phyloP scores from a whole-genome alignment of 1,140 invertebrate species.

The Conus betulinus region DNA sequence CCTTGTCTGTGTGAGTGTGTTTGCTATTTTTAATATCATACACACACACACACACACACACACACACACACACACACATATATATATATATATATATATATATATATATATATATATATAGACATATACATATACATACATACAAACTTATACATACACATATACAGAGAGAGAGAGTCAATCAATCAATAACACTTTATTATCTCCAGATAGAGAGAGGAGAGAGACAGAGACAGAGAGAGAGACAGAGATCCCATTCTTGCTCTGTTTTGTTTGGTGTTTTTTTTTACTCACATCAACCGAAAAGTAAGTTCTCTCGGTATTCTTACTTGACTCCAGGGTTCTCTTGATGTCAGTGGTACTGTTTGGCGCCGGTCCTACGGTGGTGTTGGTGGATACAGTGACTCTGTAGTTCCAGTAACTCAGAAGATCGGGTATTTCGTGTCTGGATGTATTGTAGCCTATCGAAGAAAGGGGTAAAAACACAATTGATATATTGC shows the following conservation, averaged over 20 bases:
- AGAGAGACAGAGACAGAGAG: not conserved
- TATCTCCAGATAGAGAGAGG: no score
- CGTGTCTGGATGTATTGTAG: not conserved
- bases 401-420: slow-evolving; percentile 18
- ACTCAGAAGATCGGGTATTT: not conserved
- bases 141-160: no score
- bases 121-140: no score
- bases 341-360: not conserved
- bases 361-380: not conserved
- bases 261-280: no score
- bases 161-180: not conserved
- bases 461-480: not conserved
- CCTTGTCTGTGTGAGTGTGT: no score
- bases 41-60: no score
- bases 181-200: not conserved
- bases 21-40: no score
- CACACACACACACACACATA: no score
- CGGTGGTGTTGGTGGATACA: not conserved
- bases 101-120: no score
- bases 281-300: no score
- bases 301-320: not conserved
- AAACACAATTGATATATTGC: no score
- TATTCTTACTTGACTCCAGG: not conserved
- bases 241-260: not conserved
- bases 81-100: no score